These are phyloP conservation scores for Aphis craccivora DNA, from an alignment of 1,140 invertebrate species.

Conservation along the genomic window DNA sequence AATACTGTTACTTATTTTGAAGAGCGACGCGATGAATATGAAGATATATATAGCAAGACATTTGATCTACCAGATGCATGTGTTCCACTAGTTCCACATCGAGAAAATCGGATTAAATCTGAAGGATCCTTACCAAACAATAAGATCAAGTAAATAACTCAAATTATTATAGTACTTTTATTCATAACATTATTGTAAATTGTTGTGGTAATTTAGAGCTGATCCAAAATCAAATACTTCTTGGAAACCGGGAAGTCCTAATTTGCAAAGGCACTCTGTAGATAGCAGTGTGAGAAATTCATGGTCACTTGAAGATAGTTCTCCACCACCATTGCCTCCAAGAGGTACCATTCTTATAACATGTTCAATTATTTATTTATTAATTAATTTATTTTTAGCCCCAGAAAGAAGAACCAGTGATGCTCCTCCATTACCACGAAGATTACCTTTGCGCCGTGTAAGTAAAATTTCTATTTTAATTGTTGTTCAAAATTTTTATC, in stretches of 20 bases:
- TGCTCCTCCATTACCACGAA: slow-evolving; percentile 70
- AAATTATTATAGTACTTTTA: background rate
- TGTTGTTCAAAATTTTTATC: background rate
- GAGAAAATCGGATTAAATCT: slow-evolving; percentile 45
- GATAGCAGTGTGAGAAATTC: slow-evolving; percentile 67
- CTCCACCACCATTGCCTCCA: slow-evolving; percentile 71
- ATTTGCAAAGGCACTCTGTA: slow-evolving; percentile 67
- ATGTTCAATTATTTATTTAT: background rate
- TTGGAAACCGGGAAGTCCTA: slow-evolving; percentile 70
- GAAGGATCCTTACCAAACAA: slow-evolving; percentile 39
- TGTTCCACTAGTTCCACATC: background rate
- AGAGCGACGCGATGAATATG: slow-evolving; percentile 67
- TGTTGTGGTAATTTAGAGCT: slow-evolving; percentile 61
- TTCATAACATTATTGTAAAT: slow-evolving; percentile 7
- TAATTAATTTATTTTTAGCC: background rate
- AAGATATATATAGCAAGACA: slow-evolving; percentile 74
- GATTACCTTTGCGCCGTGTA: slow-evolving; percentile 61
- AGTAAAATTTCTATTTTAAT: slow-evolving; percentile 28
- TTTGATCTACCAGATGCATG: slow-evolving; percentile 63
- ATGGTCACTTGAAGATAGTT: slow-evolving; percentile 68
- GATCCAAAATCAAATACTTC: slow-evolving; percentile 69
- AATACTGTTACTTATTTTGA: slow-evolving; percentile 65
- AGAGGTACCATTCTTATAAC: slow-evolving; percentile 61
- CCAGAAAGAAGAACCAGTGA: slow-evolving; percentile 62
- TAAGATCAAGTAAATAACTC: slow-evolving; percentile 6